These are phyloP conservation scores for Holacanthella duospinosa DNA, from an alignment of 2,888 invertebrate species.

Conservation along the genomic window DNA sequence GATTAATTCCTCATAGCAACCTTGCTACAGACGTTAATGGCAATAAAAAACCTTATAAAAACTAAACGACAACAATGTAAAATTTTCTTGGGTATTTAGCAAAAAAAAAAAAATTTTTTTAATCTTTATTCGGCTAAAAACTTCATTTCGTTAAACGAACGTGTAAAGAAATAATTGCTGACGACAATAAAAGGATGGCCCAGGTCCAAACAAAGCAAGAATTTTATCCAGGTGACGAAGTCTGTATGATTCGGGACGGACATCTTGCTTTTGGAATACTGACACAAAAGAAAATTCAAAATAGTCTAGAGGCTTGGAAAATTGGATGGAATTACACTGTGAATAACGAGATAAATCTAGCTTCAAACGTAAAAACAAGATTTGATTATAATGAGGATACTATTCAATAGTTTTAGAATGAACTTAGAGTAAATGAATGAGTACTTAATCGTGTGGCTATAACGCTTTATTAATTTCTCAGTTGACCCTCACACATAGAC, in stretches of 20 bases:
- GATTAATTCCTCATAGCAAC: too few relatives aligned
- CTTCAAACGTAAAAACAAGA: not conserved
- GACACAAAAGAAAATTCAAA: not conserved
- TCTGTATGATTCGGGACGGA: not conserved
- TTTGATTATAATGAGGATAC: not conserved
- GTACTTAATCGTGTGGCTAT: too few relatives aligned
- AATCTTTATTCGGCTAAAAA: too few relatives aligned
- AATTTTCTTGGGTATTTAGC: too few relatives aligned
- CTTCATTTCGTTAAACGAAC: too few relatives aligned
- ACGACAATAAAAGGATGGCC: too few relatives aligned
- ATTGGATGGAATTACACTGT: not conserved
- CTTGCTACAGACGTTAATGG: too few relatives aligned
- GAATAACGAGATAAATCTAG: not conserved
- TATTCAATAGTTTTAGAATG: not conserved
- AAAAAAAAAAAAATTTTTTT: too few relatives aligned
- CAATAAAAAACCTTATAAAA: too few relatives aligned
- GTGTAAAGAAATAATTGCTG: too few relatives aligned
- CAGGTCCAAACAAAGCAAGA: not conserved
- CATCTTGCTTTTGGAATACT: not conserved
- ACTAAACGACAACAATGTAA: too few relatives aligned
- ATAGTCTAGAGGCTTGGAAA: not conserved
- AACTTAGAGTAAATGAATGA: too few relatives aligned
- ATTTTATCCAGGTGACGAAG: not conserved
- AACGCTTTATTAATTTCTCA: not conserved
- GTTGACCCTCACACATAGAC: conserved; percentile 4